Base-by-base conservation (phyloP, 1,140 invertebrate genomes). In the Drosophila littoralis region DNA sequence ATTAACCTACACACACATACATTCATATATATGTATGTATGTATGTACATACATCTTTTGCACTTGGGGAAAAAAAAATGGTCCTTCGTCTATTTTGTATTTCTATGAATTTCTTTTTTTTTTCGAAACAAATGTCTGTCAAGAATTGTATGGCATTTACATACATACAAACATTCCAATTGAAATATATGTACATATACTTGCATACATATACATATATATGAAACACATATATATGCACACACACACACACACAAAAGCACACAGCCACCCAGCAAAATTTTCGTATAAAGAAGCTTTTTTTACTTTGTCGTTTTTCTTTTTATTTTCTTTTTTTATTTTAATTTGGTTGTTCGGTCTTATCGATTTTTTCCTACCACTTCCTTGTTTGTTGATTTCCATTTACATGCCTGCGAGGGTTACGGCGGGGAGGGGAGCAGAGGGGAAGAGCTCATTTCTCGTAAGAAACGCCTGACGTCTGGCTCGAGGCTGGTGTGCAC, bases 291-390 rank as follows among this genome's bases (percentile, higher is more conserved):
- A 75, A 71, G 36, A 65, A 65, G 42, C 45, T 77, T 75, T 77
- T 80, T 79, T 78, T 68, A 69, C 50, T 63, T 54, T 69, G 45
- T 52, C 65, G 60, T 55, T 79, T 74, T 51, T 28, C 7, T 46
- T 46, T 74, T 68, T 12, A 6, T 54, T 17, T 73, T 65, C 52
- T 63, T 77, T 77, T 79, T 81, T 72, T 73, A 74, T 82, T 81
- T 79, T 80, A 77, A 81, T 79, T 77, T 78, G 54, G 78, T 58
- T 68, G 60, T 71, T 74, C 50, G 64, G 48, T 38, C 55, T 75
- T 82, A 82, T 82, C 78, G 79, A 82, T 82, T 82, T 81, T 75
- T 81, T 65, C 75, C 69, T 65, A 67, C 70, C 51, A 67, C 60
- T 82, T 77, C 64, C 61, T 63, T 77, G 72, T 81, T 66, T 73